A percentile compares a stretch with the other conserved stretches of the same genome.
Evolutionary conservation across 2,888 invertebrate genomes (phyloP).

Genomic region (Matsumyia berberina): DNA sequence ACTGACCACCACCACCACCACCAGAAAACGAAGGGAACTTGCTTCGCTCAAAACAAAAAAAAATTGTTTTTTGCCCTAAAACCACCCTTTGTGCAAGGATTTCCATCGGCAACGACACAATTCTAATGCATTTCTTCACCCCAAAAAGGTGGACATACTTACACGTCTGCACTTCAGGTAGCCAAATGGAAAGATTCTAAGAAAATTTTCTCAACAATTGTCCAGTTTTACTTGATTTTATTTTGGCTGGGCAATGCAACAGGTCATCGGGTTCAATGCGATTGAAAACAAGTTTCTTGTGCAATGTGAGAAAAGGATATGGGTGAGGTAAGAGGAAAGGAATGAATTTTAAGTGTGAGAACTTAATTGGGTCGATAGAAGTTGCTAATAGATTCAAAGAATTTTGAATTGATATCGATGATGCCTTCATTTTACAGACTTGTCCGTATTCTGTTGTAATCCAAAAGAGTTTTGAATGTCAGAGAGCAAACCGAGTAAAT

Average conservation of each 20-base stretch:
- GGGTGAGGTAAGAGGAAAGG: background rate
- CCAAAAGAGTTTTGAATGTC: too few relatives aligned
- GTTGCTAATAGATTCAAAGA: background rate
- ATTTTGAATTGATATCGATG: background rate
- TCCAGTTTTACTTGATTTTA: constrained; percentile 26
- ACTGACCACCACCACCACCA: background rate
- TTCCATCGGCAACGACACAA: background rate
- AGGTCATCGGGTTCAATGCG: constrained; percentile 37
- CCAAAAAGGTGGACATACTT: background rate
- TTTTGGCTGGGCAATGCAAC: constrained; percentile 39
- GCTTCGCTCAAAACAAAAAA: constrained; percentile 6
- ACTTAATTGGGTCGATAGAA: background rate
- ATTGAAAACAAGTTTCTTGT: constrained; percentile 19
- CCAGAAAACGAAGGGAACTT: constrained; percentile 3
- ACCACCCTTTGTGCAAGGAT: constrained; percentile 10
- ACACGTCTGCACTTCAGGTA: background rate
- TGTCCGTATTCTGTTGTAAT: too few relatives aligned
- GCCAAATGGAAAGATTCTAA: constrained; percentile 18
- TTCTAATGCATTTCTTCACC: constrained; percentile 2
- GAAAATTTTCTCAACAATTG: constrained; percentile 17
- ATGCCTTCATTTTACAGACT: too few relatives aligned
- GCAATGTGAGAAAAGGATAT: constrained; percentile 8
- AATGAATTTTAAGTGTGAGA: background rate
- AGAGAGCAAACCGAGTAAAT: too few relatives aligned
- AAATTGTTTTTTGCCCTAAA: background rate